Evolutionary conservation across 2,888 invertebrate genomes (phyloP).

Genomic region (Philhelius pedissequus): DNA sequence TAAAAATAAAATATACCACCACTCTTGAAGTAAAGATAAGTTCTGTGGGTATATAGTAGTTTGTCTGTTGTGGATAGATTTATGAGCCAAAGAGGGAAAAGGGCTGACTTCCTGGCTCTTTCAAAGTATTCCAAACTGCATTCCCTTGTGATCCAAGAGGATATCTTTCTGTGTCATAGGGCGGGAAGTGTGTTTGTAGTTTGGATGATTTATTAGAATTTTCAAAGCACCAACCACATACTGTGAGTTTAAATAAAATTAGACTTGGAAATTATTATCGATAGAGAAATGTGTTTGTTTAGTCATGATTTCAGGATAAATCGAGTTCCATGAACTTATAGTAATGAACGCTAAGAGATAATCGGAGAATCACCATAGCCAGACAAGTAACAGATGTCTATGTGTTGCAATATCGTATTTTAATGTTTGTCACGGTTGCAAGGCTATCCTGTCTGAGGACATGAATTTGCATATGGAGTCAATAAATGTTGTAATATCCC

Average conservation of each 20-base stretch:
- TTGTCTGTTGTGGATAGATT: slow-evolving; percentile 55
- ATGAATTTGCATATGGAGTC: slow-evolving; percentile 42
- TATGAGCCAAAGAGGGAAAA: slow-evolving; percentile 45
- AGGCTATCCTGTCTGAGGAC: not conserved
- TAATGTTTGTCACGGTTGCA: not conserved
- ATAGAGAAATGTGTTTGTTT: slow-evolving; percentile 14
- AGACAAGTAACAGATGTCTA: slow-evolving; percentile 1
- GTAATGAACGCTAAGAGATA: slow-evolving; percentile 25
- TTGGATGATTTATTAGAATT: slow-evolving; percentile 39
- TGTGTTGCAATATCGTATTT: not conserved
- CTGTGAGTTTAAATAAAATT: slow-evolving; percentile 44
- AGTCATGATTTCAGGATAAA: not conserved
- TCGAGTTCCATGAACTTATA: slow-evolving; percentile 51
- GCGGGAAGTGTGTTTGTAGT: not conserved
- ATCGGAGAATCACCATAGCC: not conserved
- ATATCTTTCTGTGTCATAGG: not conserved
- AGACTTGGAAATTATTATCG: slow-evolving; percentile 63
- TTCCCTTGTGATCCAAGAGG: slow-evolving; percentile 31
- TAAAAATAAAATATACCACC: not conserved
- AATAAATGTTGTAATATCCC: slow-evolving; percentile 56
- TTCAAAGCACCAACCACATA: slow-evolving; percentile 25
- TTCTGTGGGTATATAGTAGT: slow-evolving; percentile 2
- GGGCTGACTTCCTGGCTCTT: slow-evolving; percentile 41
- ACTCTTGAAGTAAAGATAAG: not conserved
- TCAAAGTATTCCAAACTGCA: slow-evolving; percentile 58